Evolutionary conservation across 2,888 invertebrate species (phyloP), one percentile per base, ranked within the genome.

Genomic region (Creontiades dilutus): DNA sequence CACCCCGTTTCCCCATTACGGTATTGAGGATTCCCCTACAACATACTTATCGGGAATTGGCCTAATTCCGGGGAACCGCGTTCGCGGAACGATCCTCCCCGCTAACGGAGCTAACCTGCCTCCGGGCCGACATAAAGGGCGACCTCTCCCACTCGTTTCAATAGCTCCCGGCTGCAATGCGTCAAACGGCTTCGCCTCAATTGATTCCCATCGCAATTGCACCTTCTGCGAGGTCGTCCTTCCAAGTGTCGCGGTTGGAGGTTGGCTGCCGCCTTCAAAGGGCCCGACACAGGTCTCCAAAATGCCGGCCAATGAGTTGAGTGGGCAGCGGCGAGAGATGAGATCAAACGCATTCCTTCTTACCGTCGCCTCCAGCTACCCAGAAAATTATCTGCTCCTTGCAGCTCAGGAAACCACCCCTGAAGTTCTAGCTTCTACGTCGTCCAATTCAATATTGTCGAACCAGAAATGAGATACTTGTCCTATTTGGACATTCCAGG

Each of bases 131-230:
- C 68, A 68, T 23, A 23, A 68, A 68, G 68, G 68, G 23, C 19
- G 2, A 4, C 37, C 37, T 27, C 68, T 27, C 68, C 68, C 68
- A 19, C 61, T 23, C 19, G 68, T 68, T 68, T 23, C 68, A 23
- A 68, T 23, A 9, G 68, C 68, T 12, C 23, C 19, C 12, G 68
- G 68, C 11, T 23, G 68, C 68, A 68, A 23, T 68, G 68, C 68
- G 68, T 68, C 68, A 68, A 68, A 68, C 68, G 68, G 61, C n/a
- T 52, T 16, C 16, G 61, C 61, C 68, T 12, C 68, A 19, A 68
- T 68, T 68, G 68, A 23, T 68, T 23, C 57, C 23, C 23, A 23
- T 23, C 23, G 23, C 23, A 11, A 68, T 23, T 23, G 68, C 68
- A 68, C 68, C 27, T 68, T 23, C 68, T 68, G 68, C 13, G 68